Percentiles rank a stretch among this genome's conserved stretches.
phyloP scores from a whole-genome alignment of 2,113 vertebrate genomes.

The Orycteropus afer region DNA sequence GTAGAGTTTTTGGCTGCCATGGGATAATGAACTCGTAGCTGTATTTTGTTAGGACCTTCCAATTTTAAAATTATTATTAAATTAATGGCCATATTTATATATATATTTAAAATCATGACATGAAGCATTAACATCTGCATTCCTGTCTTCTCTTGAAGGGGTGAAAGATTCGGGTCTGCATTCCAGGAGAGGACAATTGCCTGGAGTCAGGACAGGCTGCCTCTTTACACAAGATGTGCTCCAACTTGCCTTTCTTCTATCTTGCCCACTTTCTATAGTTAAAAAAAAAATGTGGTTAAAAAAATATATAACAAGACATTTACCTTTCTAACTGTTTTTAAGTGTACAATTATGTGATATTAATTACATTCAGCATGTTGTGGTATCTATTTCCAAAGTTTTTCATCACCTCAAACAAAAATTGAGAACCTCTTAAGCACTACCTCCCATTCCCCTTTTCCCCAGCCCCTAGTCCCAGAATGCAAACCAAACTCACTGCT shows the following conservation, averaged over 20 bases:
- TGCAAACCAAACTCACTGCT: too few species aligned
- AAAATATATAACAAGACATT: too few species aligned
- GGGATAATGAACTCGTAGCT: not conserved
- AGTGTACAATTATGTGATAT: too few species aligned
- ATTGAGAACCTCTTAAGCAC: too few species aligned
- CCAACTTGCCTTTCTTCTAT: not conserved
- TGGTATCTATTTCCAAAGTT: too few species aligned
- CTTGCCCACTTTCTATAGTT: not conserved
- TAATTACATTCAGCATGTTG: too few species aligned
- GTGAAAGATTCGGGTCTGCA: not conserved
- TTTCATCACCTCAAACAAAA: too few species aligned
- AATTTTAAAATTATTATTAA: not conserved
- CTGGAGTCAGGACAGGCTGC: not conserved
- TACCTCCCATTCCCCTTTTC: too few species aligned
- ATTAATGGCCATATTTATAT: not conserved
- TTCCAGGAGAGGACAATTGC: not conserved
- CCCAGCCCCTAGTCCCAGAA: too few species aligned
- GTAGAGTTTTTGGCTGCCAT: not conserved
- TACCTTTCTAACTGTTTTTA: too few species aligned
- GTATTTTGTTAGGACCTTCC: not conserved
- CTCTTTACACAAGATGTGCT: not conserved
- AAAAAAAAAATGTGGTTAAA: too few species aligned
- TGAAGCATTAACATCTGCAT: not conserved
- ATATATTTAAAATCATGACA: not conserved
- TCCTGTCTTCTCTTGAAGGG: not conserved